Conservation (phyloP, 2,888 invertebrate genomes). For the Junonia oenone region DNA sequence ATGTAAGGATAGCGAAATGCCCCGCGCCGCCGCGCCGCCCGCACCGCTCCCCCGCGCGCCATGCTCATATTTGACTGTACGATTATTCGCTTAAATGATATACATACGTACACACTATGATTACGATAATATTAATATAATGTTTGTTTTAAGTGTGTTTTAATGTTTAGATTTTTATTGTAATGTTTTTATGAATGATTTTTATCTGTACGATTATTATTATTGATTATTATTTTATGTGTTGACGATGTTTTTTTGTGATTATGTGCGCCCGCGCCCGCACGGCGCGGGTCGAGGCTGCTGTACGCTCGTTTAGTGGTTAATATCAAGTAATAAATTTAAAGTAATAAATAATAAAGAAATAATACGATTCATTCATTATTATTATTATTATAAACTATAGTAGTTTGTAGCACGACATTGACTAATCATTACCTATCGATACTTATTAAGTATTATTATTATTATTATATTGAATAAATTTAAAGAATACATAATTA, state of each 20-base stretch:
- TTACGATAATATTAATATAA: slow-evolving; percentile 79
- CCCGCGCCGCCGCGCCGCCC: slow-evolving; percentile 28
- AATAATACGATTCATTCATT: slow-evolving; percentile 76
- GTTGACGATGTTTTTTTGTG: slow-evolving; percentile 79
- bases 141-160: slow-evolving; percentile 80
- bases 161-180: slow-evolving; percentile 80
- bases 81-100: slow-evolving; percentile 78
- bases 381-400: slow-evolving; percentile 61
- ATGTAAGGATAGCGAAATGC: slow-evolving; percentile 32
- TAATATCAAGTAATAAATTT: slow-evolving; percentile 73
- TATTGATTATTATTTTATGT: slow-evolving; percentile 80
- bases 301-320: slow-evolving; percentile 70
- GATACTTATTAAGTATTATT: slow-evolving; percentile 80
- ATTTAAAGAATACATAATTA: slow-evolving; percentile 80
- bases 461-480: slow-evolving; percentile 78
- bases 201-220: slow-evolving; percentile 79
- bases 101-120: slow-evolving; percentile 78
- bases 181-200: slow-evolving; percentile 81
- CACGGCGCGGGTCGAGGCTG: slow-evolving; percentile 59
- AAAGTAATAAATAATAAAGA: slow-evolving; percentile 68
- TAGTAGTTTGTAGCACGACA: slow-evolving; percentile 75
- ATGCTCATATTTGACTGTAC: slow-evolving; percentile 78
- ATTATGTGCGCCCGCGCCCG: slow-evolving; percentile 60
- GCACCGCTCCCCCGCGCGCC: slow-evolving; percentile 60
- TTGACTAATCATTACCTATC: slow-evolving; percentile 79